Evolutionary conservation across 2,113 vertebrate species (phyloP).

Genomic region (cattle (Bos taurus)): ARS-UCD2.0 NC_037351.1:10882001-10882500

Average conservation of each 20-base stretch:
- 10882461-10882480: not conserved
- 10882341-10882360: not conserved
- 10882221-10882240: not conserved
- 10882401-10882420: not conserved
- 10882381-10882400: not conserved
- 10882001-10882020: not conserved
- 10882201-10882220: not conserved
- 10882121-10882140: not conserved
- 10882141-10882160: not conserved
- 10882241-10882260: not conserved
- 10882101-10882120: not conserved
- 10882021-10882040: not conserved
- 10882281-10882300: not conserved
- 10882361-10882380: not conserved
- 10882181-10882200: not conserved
- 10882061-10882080: not conserved
- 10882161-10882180: not conserved
- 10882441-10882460: not conserved
- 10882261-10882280: not conserved
- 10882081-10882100: not conserved
- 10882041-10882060: not conserved
- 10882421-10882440: not conserved
- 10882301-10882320: not conserved
- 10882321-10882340: not conserved
- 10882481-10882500: not conserved